These are phyloP conservation scores for Delphinus delphis DNA, from an alignment of 2,113 vertebrate species.

Conservation along the genomic window DNA sequence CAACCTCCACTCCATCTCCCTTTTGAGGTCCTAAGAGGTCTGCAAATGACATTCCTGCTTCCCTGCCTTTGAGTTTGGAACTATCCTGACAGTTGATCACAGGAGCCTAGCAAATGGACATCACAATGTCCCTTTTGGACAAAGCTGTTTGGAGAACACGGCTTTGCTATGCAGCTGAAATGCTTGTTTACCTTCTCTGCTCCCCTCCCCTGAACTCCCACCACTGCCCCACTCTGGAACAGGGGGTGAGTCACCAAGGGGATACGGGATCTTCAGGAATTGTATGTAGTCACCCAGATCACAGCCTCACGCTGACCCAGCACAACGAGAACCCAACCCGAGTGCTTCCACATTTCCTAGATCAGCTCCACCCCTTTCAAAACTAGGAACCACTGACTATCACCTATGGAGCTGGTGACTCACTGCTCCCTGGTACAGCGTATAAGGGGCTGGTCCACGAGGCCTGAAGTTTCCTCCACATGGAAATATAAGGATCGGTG, in stretches of 20 bases:
- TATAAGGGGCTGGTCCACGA: neutral
- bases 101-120: neutral
- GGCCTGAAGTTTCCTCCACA: neutral
- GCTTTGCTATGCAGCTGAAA: neutral
- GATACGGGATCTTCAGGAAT: no score
- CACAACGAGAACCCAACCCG: accelerated
- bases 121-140: neutral
- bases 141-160: neutral
- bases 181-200: neutral
- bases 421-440: neutral
- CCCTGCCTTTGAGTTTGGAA: neutral
- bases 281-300: neutral
- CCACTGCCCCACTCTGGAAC: neutral
- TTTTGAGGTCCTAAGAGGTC: neutral
- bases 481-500: neutral
- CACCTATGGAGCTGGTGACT: neutral
- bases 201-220: accelerated
- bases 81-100: neutral
- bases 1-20: neutral
- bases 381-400: neutral
- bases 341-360: neutral
- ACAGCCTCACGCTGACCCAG: neutral
- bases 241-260: accelerated
- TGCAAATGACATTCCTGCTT: neutral
- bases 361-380: neutral